Evolutionary conservation across 2,797 vertebrate species (phyloP), one percentile per base, ranked within the genome.

Genomic region (Acipenser transmontanus): DNA sequence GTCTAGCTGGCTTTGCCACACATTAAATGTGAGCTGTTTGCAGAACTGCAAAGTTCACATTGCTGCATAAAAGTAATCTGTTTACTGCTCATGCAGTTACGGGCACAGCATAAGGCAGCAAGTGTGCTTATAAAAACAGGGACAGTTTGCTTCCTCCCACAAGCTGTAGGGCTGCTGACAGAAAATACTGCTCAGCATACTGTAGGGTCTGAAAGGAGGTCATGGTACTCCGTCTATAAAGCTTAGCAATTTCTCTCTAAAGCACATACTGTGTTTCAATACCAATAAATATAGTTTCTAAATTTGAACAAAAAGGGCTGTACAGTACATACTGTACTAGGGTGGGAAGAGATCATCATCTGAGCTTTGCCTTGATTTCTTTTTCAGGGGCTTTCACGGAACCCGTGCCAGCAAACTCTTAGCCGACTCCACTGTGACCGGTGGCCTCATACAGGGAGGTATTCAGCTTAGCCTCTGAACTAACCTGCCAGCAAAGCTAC

Each of bases 161-260:
- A 61, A 61, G 60, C 60, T 61, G 13, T 17, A 34, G 34, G 34
- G 34, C 34, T 34, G 34, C 34, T 1, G 34, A 34, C 34, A 34
- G 34, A 34, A 34, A 34, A 34, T 3, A 34, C 34, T 34, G 34
- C 34, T 34, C 34, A 34, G 34, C 4, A 4, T 34, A 34, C 3
- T 34, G 34, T 34, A 34, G 9, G 60, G 60, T 61, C 17, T 61
- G 60, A 61, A 34, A 61, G 60, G 60, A 61, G 60, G 12, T 61
- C 60, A 14, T 13, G 60, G 60, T 47, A 47, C 13, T 12, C 12
- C 17, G 1, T 17, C 17, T 57, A n/a, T 9, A 57, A 11, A 11
- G 54, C 34, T 34, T 7, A 57, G 54, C 9, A 11, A 11, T 57
- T 57, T 51, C 17, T 12, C 51, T 54, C 11, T 61, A 8, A 61